Evolutionary conservation across 2,888 invertebrate species (phyloP).

Genomic region (Germaria angustata): DNA sequence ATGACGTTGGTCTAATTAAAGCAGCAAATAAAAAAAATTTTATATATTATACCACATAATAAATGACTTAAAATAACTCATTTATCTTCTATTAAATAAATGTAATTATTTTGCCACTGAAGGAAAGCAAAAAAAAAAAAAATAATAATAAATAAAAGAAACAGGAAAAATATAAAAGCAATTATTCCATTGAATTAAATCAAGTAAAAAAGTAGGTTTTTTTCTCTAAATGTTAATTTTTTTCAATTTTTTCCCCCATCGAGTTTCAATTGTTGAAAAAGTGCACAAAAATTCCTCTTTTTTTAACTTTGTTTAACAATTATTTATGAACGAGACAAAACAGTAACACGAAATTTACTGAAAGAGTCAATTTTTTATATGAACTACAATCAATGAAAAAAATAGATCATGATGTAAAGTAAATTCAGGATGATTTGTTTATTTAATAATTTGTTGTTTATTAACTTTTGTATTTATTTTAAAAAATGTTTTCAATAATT

Average conservation of each 20-base stretch:
- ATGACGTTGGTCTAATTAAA: constrained; percentile 13
- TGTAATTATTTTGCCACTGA: constrained; percentile 57
- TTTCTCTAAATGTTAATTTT: neutral
- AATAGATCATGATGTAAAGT: neutral
- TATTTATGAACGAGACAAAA: neutral
- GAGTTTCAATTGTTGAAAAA: neutral
- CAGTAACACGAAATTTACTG: neutral
- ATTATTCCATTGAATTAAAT: constrained; percentile 42
- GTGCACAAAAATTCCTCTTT: neutral
- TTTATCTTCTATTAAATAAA: constrained; percentile 66
- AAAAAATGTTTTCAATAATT: too few relatives aligned
- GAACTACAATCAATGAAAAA: neutral
- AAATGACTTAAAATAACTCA: constrained; percentile 66
- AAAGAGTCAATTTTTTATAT: neutral
- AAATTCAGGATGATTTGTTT: neutral
- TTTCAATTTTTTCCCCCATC: neutral
- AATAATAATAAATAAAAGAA: too few relatives aligned
- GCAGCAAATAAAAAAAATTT: neutral
- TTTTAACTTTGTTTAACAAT: neutral
- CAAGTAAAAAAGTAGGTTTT: neutral
- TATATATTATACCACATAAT: constrained; percentile 42
- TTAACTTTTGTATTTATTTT: neutral
- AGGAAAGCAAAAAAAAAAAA: constrained; percentile 31
- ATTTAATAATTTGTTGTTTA: neutral
- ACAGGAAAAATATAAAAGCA: constrained; percentile 43